These are phyloP conservation scores for Orchesella flavescens DNA, from an alignment of 2,888 invertebrate species.

Conservation along the genomic window DNA sequence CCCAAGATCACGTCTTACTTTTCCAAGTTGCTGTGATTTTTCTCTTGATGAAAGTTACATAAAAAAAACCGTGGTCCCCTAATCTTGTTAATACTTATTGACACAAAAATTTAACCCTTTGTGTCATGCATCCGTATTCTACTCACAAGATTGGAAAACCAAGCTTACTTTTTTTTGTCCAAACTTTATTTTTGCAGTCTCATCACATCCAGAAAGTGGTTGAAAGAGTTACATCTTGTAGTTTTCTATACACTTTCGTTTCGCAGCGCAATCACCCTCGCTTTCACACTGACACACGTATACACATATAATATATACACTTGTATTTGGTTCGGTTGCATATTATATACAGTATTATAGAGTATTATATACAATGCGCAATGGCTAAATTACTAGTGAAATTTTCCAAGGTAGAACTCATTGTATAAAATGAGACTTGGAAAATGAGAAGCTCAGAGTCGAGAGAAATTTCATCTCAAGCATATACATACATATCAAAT, in stretches of 20 bases:
- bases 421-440: too few relatives aligned
- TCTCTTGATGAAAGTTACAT: background rate
- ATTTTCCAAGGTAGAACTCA: too few relatives aligned
- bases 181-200: constrained; percentile 63
- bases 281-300: constrained; percentile 11
- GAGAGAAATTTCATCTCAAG: background rate
- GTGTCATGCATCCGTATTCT: background rate
- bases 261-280: constrained; percentile 7
- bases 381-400: background rate
- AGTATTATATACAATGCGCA: background rate
- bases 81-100: constrained; percentile 70
- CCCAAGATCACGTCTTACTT: background rate
- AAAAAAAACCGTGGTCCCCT: constrained; percentile 21
- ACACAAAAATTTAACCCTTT: constrained; percentile 65
- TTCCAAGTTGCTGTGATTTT: background rate
- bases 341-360: background rate
- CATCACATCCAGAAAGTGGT: constrained; percentile 56
- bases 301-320: background rate
- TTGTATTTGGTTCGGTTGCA: too few relatives aligned
- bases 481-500: background rate
- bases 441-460: too few relatives aligned
- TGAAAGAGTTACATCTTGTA: background rate
- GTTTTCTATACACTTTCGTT: background rate
- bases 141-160: background rate
- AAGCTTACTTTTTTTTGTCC: constrained; percentile 28